phyloP scores from a whole-genome alignment of 2,113 vertebrate species.

The Rhinoptilus africanus region DNA sequence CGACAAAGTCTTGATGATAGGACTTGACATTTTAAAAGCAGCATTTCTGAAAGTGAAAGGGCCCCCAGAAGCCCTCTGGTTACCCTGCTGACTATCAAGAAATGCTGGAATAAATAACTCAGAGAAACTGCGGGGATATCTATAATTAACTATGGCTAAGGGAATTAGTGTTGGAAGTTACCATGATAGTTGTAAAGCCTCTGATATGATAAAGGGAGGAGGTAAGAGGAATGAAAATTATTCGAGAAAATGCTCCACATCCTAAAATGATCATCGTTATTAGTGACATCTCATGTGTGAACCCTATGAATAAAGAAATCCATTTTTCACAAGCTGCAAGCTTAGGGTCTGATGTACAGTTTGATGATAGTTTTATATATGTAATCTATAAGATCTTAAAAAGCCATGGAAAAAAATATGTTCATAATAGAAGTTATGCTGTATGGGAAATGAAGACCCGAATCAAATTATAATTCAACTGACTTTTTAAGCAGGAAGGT shows the following conservation, averaged over 20 bases:
- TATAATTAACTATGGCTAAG: slow-evolving; percentile 15
- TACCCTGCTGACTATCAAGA: background rate
- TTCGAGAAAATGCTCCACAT: background rate
- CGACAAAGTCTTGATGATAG: background rate
- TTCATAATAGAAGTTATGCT: background rate
- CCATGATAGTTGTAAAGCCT: background rate
- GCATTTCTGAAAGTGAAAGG: slow-evolving; percentile 9
- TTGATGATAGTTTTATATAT: background rate
- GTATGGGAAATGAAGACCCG: background rate
- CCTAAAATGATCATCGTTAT: background rate
- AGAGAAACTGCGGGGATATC: background rate
- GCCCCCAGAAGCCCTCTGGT: background rate
- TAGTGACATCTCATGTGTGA: background rate
- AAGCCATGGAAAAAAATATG: background rate
- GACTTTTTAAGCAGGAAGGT: background rate
- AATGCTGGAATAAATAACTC: slow-evolving; percentile 7
- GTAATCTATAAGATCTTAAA: background rate
- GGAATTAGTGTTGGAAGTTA: slow-evolving; percentile 9
- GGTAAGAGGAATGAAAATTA: background rate
- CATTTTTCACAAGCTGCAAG: background rate
- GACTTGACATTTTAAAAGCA: slow-evolving; percentile 25
- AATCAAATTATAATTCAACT: background rate
- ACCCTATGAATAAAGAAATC: background rate
- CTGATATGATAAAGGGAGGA: background rate
- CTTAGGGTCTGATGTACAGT: background rate